Evolutionary conservation across 2,888 invertebrate genomes (phyloP).

Genomic region (Brenthis hecate): DNA sequence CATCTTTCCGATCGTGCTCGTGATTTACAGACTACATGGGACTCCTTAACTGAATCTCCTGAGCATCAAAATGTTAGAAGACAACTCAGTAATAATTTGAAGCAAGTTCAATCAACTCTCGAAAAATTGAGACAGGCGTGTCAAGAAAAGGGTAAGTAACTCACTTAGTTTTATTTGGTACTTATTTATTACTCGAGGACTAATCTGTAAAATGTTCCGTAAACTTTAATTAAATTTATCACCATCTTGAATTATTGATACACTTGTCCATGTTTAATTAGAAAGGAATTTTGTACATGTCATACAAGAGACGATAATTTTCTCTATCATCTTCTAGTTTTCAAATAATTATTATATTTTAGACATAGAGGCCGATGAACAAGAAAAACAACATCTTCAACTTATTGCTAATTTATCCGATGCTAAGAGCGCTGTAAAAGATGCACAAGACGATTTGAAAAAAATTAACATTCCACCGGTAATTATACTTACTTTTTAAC

Average conservation of each 20-base stretch:
- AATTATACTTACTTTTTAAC: neutral
- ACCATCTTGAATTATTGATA: too few species aligned
- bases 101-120: constrained; percentile 21
- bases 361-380: constrained; percentile 13
- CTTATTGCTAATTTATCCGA: constrained; percentile 43
- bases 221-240: too few species aligned
- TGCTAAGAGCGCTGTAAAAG: constrained; percentile 40
- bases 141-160: constrained; percentile 16
- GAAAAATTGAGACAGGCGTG: constrained; percentile 26
- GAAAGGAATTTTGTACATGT: too few species aligned
- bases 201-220: too few species aligned
- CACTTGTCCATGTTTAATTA: too few species aligned
- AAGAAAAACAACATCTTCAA: constrained; percentile 44
- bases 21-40: constrained; percentile 26
- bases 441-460: constrained; percentile 45
- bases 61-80: constrained; percentile 16
- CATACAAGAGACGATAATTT: too few species aligned
- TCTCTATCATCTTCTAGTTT: too few species aligned
- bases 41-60: constrained; percentile 20
- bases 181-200: too few species aligned
- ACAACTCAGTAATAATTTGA: constrained; percentile 23
- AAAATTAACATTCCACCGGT: constrained; percentile 35
- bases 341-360: too few species aligned
- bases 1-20: constrained; percentile 9
- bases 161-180: neutral